A percentile compares a stretch with the other conserved stretches of the same genome.
Evolutionary conservation across 2,888 invertebrate genomes (phyloP).

Genomic region (Lochmaea capreae): DNA sequence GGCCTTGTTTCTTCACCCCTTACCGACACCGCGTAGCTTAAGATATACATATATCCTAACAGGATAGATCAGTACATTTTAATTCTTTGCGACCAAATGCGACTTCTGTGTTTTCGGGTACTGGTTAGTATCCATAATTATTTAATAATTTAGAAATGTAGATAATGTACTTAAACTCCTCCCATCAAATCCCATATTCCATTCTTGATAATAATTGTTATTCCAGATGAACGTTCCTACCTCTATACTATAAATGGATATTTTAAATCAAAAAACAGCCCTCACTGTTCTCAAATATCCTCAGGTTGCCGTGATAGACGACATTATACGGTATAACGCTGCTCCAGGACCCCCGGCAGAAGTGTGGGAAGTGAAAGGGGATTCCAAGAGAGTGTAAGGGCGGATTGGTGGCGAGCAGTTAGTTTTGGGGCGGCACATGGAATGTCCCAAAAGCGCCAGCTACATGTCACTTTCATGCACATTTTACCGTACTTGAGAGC

Average conservation of each 20-base stretch:
- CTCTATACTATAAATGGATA: background rate
- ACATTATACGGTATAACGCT: conserved; percentile 41
- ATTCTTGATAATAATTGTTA: no score
- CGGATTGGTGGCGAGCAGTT: conserved; percentile 3
- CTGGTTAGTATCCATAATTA: no score
- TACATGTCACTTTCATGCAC: conserved; percentile 46
- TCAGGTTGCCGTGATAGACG: conserved; percentile 43
- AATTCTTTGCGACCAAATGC: no score
- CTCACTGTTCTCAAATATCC: conserved; percentile 36
- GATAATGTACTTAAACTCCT: no score
- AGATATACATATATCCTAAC: no score
- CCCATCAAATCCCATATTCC: no score
- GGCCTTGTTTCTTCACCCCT: no score
- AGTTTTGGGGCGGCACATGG: conserved; percentile 15
- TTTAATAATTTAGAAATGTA: no score
- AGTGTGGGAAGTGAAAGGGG: background rate
- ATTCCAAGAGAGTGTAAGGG: conserved; percentile 5
- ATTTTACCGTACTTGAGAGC: conserved; percentile 31
- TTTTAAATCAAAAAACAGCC: background rate
- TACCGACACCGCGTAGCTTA: no score
- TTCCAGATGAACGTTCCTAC: background rate
- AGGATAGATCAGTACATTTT: no score
- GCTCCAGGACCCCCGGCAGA: background rate
- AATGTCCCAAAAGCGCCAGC: conserved; percentile 37
- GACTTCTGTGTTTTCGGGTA: no score